Evolutionary conservation across 2,888 invertebrate genomes (phyloP).

Genomic region (Monochamus alternatus): DNA sequence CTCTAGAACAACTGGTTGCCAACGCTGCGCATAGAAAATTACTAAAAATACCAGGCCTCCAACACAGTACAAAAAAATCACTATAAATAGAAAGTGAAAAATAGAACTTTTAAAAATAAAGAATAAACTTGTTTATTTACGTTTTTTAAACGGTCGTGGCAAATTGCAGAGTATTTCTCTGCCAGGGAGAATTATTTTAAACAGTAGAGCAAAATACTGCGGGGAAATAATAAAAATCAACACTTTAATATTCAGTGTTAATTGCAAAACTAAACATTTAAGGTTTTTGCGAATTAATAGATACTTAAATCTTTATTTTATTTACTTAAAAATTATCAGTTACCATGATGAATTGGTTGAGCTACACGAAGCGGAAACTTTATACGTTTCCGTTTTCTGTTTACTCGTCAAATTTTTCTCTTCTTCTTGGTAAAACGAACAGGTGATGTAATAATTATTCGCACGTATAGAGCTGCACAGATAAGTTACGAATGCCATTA

Average conservation of each 20-base stretch:
- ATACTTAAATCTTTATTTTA: background rate
- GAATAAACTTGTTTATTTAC: background rate
- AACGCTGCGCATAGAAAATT: slow-evolving; percentile 39
- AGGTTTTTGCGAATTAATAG: background rate
- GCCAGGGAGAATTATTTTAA: background rate
- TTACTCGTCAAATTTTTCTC: slow-evolving; percentile 7
- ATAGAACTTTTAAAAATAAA: slow-evolving; percentile 6
- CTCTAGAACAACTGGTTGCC: slow-evolving; percentile 39
- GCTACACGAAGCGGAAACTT: background rate
- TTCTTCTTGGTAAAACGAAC: slow-evolving; percentile 12
- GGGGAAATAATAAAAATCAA: too few relatives aligned
- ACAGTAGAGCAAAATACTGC: background rate
- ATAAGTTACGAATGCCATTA: slow-evolving; percentile 4
- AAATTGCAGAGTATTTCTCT: background rate
- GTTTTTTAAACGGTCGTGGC: background rate
- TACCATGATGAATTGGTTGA: too few relatives aligned
- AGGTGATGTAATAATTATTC: slow-evolving; percentile 28
- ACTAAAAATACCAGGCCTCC: slow-evolving; percentile 37
- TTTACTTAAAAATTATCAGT: background rate
- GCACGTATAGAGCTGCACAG: background rate
- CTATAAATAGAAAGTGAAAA: slow-evolving; percentile 19
- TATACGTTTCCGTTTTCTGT: slow-evolving; percentile 1
- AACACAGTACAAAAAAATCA: slow-evolving; percentile 14
- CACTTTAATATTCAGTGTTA: background rate
- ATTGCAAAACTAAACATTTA: background rate